phyloP scores from a whole-genome alignment of 2,113 vertebrate species.

The Chauna torquata region DNA sequence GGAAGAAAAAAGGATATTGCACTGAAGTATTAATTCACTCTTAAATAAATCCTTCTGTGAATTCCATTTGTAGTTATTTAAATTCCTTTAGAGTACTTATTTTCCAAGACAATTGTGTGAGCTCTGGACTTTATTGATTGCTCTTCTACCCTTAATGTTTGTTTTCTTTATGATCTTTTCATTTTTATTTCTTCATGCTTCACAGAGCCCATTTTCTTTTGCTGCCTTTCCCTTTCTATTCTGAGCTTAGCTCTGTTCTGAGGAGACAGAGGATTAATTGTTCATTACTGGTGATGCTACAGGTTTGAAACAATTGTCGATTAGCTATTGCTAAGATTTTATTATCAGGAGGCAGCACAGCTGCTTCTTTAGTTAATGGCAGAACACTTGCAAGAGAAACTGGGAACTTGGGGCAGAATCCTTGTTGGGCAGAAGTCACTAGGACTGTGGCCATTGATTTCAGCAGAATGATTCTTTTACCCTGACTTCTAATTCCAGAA shows the following conservation, averaged over 20 bases:
- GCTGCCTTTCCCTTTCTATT: constrained; percentile 17
- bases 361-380: constrained; percentile 1
- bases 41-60: constrained; percentile 33
- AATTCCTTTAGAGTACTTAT: constrained; percentile 43
- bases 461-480: neutral
- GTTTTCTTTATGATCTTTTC: constrained; percentile 57
- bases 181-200: constrained; percentile 66
- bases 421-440: neutral
- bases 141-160: constrained; percentile 37
- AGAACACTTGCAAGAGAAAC: neutral
- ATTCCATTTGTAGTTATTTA: constrained; percentile 47
- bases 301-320: constrained; percentile 41
- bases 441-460: neutral
- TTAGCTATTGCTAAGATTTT: constrained; percentile 37
- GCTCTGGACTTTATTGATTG: constrained; percentile 57
- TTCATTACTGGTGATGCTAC: constrained; percentile 33
- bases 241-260: constrained; percentile 18
- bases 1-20: neutral
- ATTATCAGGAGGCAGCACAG: neutral
- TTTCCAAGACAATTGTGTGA: constrained; percentile 34
- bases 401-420: neutral
- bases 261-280: constrained; percentile 39
- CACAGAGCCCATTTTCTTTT: constrained; percentile 54
- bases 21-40: neutral
- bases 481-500: neutral